Evolutionary conservation across 2,888 invertebrate species (phyloP).

Genomic region (Ectobius pallidus): DNA sequence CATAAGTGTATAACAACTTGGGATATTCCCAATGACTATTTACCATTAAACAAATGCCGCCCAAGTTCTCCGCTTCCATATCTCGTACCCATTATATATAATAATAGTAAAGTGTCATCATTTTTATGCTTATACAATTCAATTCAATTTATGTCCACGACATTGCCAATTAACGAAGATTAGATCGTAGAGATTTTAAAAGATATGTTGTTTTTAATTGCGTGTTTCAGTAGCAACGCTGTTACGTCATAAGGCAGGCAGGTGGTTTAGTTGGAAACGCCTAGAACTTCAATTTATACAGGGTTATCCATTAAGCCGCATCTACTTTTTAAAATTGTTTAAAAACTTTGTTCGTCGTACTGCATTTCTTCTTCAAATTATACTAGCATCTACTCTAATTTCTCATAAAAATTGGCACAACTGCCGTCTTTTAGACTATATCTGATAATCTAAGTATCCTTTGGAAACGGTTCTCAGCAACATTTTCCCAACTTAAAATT

Average conservation of each 20-base stretch:
- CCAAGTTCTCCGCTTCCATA: too few relatives aligned
- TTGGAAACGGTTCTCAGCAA: too few relatives aligned
- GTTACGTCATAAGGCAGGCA: background rate
- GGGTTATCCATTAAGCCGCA: background rate
- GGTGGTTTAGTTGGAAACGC: background rate
- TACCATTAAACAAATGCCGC: background rate
- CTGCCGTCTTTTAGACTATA: too few relatives aligned
- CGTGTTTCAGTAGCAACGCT: background rate
- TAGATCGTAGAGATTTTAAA: background rate
- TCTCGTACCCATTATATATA: too few relatives aligned
- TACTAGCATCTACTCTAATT: too few relatives aligned
- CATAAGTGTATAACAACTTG: background rate
- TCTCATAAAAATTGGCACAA: too few relatives aligned
- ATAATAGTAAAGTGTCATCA: background rate
- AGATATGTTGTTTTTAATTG: background rate
- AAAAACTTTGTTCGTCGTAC: too few relatives aligned
- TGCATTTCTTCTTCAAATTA: too few relatives aligned
- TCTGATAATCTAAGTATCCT: too few relatives aligned
- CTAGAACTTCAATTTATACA: background rate
- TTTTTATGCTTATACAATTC: background rate
- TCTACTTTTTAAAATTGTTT: too few relatives aligned
- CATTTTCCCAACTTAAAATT: too few relatives aligned
- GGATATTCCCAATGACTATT: background rate
- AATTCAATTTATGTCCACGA: background rate
- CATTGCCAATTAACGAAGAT: conserved; percentile 7